A percentile compares a stretch with the other conserved stretches of the same genome.
phyloP scores from a whole-genome alignment of 2,888 invertebrate genomes.

The Cataglyphis albicans region DNA sequence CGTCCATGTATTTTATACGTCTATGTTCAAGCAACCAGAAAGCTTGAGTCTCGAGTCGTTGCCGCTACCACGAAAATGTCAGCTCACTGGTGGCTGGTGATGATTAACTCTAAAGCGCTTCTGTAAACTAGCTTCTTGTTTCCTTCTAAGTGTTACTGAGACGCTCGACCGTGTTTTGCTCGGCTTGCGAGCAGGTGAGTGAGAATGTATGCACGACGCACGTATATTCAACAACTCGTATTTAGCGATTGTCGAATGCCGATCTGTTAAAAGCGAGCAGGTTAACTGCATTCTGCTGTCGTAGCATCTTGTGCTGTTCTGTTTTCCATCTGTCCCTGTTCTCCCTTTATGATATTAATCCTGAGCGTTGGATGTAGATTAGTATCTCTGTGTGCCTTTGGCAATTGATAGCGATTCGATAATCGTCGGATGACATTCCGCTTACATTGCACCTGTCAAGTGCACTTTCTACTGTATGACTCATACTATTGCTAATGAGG shows the following conservation, averaged over 20 bases:
- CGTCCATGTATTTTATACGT: neutral
- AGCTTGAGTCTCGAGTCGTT: neutral
- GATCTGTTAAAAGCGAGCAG: constrained; percentile 18
- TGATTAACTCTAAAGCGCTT: constrained; percentile 75
- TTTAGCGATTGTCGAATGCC: neutral
- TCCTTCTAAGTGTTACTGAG: constrained; percentile 28
- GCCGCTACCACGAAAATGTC: constrained; percentile 76
- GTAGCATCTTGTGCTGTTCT: neutral
- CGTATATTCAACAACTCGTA: too few relatives aligned
- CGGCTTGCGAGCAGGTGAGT: constrained; percentile 69
- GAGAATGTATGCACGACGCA: neutral
- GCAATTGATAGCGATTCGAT: neutral
- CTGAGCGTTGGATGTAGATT: neutral
- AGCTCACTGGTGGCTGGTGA: constrained; percentile 75
- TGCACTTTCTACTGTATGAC: constrained; percentile 46
- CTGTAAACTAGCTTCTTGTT: constrained; percentile 64
- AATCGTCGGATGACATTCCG: neutral
- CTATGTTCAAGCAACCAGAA: neutral
- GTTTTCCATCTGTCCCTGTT: neutral
- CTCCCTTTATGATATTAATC: neutral
- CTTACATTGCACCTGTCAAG: constrained; percentile 22
- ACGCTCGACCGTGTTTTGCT: constrained; percentile 64
- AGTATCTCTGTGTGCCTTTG: neutral
- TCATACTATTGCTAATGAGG: constrained; percentile 11
- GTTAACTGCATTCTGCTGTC: constrained; percentile 9